Base-by-base conservation (phyloP, 2,888 invertebrate species). In the Arrhopalites spinosus region DNA sequence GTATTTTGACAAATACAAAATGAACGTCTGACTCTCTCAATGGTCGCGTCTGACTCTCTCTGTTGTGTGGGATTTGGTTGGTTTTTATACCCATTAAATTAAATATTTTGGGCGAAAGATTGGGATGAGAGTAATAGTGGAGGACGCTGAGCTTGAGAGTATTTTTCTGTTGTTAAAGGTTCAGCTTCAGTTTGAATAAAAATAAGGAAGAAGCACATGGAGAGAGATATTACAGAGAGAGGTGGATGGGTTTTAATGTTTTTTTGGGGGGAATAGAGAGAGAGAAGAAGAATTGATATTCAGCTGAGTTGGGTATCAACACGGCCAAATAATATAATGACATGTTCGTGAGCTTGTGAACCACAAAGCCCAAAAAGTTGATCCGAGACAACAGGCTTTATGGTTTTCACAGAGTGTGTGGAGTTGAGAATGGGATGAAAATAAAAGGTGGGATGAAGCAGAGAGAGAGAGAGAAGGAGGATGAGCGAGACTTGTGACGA, bases 271-370 rank as follows among this genome's bases (percentile, higher is more conserved):
- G 17, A 30, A n/a, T 15, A 3, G 29, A 30, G 17, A n/a, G 25
- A 74, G 67, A 30, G 30, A 30, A 27, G 61, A 66, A n/a, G 20
- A 20, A 45, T 20, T 23, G 47, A 45, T 17, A n/a, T 61, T 13
- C 17, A 56, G 27, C 7, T 63, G 29, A 30, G 63, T 59, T 69
- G 61, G 69, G 36, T 36, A 53, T 76, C 56, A 71, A 61, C 23
- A 71, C 71, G 53, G 36, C 66, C 73, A 69, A n/a, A 71, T 71
- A 53, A 71, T 77, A 78, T 78, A 78, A 78, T 78, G 78, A 78
- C 78, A 78, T 74, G 78, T 78, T 78, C 78, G 78, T 78, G 78
- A 78, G 77, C 72, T 74, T 76, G 68, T 72, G 77, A 77, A 76
- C 77, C 77, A 64, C 77, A 77, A 73, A 75, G 70, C 59, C 63